A percentile compares a stretch with the other conserved stretches of the same genome.
These are phyloP conservation scores for Phymorhynchus buccinoides DNA, from an alignment of 1,140 invertebrate species.

Conservation along the genomic window DNA sequence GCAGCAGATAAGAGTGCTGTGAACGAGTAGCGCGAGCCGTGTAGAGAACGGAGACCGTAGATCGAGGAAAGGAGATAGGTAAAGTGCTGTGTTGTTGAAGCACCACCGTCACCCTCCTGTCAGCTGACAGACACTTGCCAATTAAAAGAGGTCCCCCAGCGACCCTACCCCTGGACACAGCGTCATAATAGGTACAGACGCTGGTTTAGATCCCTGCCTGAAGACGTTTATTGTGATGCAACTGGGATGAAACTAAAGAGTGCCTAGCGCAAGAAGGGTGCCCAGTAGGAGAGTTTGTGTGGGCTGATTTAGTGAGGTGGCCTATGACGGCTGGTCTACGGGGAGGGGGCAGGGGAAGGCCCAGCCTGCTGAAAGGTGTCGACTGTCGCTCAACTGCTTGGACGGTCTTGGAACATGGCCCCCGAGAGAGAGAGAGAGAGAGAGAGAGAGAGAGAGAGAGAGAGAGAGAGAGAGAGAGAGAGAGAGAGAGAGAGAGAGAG, in stretches of 20 bases:
- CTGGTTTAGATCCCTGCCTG: not conserved
- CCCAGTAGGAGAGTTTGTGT: not conserved
- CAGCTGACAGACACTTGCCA: not conserved
- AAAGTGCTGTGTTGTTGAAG: not conserved
- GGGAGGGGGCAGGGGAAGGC: not conserved
- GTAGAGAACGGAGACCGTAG: not conserved
- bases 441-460: not conserved
- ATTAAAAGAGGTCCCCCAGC: not conserved
- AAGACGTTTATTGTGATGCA: not conserved
- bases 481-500: not conserved
- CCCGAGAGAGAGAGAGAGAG: not conserved
- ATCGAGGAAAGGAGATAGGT: not conserved
- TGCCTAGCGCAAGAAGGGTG: not conserved
- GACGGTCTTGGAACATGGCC: too few relatives aligned
- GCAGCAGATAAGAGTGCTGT: not conserved
- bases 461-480: not conserved
- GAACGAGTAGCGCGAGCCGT: not conserved
- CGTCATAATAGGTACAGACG: not conserved
- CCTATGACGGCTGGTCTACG: not conserved
- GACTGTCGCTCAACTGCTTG: slow-evolving; percentile 1
- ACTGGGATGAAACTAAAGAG: too few relatives aligned
- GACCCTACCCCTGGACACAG: not conserved
- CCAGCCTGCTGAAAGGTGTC: not conserved
- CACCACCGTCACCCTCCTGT: not conserved
- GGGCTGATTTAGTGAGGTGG: not conserved